Percentiles rank a stretch among this genome's conserved stretches.
These are phyloP conservation scores for rabbit (Oryctolagus cuniculus) DNA, from an alignment of 2,113 vertebrate species.

Conservation along the genomic window mOryCun1.1 NC_091432.1:227711501-227712000, in stretches of 20 bases:
- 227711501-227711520: conserved; percentile 76
- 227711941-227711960: conserved; percentile 43
- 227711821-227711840: conserved; percentile 39
- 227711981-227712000: conserved; percentile 58
- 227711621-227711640: not conserved
- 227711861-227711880: not conserved
- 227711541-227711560: conserved; percentile 65
- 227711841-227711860: conserved; percentile 57
- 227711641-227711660: not conserved
- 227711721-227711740: conserved; percentile 15
- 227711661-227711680: not conserved
- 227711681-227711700: conserved; percentile 7
- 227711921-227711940: not conserved
- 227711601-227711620: not conserved
- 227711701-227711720: conserved; percentile 49
- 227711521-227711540: conserved; percentile 80
- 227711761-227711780: conserved; percentile 43
- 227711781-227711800: conserved; percentile 49
- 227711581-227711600: not conserved
- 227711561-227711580: not conserved
- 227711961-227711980: conserved; percentile 3
- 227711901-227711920: not conserved
- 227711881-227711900: not conserved
- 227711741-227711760: conserved; percentile 29
- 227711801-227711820: conserved; percentile 5